These are phyloP conservation scores for Drosophila putrida DNA, from an alignment of 2,888 invertebrate genomes.

Conservation along the genomic window DNA sequence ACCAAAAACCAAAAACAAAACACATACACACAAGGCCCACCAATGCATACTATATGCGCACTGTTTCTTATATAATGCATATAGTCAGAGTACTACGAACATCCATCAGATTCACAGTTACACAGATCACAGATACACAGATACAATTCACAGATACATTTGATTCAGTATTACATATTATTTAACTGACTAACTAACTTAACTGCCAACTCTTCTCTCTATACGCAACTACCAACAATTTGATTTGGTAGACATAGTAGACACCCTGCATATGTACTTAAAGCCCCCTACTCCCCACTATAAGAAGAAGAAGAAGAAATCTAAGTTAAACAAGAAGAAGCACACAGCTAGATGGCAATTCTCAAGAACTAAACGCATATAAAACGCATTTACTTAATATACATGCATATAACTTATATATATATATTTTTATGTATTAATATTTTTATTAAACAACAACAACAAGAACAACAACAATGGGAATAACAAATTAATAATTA, in stretches of 20 bases:
- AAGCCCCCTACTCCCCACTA: slow-evolving; percentile 10
- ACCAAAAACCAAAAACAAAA: slow-evolving; percentile 12
- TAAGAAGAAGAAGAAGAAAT: slow-evolving; percentile 4
- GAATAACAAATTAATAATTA: slow-evolving; percentile 24
- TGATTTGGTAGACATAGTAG: slow-evolving; percentile 19
- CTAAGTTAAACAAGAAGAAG: slow-evolving; percentile 5
- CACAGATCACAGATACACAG: slow-evolving; percentile 10
- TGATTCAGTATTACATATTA: slow-evolving; percentile 42
- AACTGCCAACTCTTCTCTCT: slow-evolving; percentile 33
- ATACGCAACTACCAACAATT: slow-evolving; percentile 4
- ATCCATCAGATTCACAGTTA: slow-evolving; percentile 33
- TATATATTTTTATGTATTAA: slow-evolving; percentile 61
- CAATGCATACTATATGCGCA: slow-evolving; percentile 79
- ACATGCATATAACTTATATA: slow-evolving; percentile 35
- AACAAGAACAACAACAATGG: slow-evolving; percentile 21
- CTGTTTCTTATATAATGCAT: slow-evolving; percentile 77
- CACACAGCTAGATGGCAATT: slow-evolving; percentile 46
- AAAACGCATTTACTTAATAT: slow-evolving; percentile 69
- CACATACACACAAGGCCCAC: slow-evolving; percentile 71
- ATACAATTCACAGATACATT: slow-evolving; percentile 15
- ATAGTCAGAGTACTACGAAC: slow-evolving; percentile 53
- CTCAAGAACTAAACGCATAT: slow-evolving; percentile 63
- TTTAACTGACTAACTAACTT: slow-evolving; percentile 31
- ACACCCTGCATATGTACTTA: slow-evolving; percentile 61
- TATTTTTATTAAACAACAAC: slow-evolving; percentile 49